A percentile compares a stretch with the other conserved stretches of the same genome.
Evolutionary conservation across 2,797 vertebrate species (phyloP).

Genomic region (Hydrophis major): DNA sequence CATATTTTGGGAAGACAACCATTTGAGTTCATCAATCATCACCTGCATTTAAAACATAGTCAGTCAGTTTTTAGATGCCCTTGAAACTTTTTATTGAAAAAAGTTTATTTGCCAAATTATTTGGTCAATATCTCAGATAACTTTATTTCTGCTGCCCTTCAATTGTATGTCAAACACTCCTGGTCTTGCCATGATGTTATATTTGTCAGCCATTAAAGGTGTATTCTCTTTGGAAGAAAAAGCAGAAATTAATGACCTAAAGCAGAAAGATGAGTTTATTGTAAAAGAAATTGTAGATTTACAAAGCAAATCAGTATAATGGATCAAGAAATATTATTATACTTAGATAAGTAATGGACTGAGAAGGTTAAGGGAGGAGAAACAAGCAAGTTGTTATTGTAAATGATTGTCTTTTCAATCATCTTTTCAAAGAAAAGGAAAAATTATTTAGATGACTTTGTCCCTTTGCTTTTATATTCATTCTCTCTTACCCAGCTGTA

Average conservation of each 20-base stretch:
- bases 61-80: not conserved
- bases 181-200: conserved; percentile 30
- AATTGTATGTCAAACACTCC: conserved; percentile 33
- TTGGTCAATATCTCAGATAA: conserved; percentile 23
- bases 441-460: conserved; percentile 25
- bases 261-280: conserved; percentile 47
- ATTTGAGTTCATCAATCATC: not conserved
- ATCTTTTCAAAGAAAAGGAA: not conserved
- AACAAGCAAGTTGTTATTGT: conserved; percentile 32
- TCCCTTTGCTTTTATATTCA: not conserved
- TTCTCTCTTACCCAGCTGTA: not conserved
- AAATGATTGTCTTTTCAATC: conserved; percentile 14
- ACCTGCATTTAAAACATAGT: not conserved
- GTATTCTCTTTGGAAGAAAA: conserved; percentile 49
- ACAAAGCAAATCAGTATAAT: conserved; percentile 30
- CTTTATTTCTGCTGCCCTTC: conserved; percentile 34
- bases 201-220: conserved; percentile 47
- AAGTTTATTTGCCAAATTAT: not conserved
- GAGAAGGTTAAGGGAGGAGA: conserved; percentile 46
- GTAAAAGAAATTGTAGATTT: conserved; percentile 12
- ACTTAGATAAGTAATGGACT: conserved; percentile 39
- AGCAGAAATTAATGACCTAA: conserved; percentile 51
- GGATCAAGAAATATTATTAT: conserved; percentile 30
- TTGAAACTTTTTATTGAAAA: not conserved
- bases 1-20: not conserved